Evolutionary conservation across 2,113 vertebrate species (phyloP).

Genomic region (Psammodynastes pulverulentus): DNA sequence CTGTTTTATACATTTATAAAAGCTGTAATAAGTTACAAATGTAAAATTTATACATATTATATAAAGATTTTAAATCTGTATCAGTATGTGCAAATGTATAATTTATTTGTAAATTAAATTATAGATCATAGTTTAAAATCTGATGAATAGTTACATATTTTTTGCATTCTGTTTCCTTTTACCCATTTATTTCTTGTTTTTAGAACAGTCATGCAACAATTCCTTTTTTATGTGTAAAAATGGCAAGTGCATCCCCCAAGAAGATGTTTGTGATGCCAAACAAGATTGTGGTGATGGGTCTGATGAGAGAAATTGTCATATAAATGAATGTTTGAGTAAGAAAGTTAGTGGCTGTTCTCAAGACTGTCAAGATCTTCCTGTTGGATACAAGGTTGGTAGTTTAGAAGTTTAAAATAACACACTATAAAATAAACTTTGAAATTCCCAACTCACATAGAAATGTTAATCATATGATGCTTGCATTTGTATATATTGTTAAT

Average conservation of each 20-base stretch:
- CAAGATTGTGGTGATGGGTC: conserved; percentile 92
- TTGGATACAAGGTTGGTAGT: conserved; percentile 89
- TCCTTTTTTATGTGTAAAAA: conserved; percentile 99
- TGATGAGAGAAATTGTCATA: conserved; percentile 90
- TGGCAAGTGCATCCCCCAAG: conserved; percentile 87
- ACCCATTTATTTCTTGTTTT: conserved; percentile 56
- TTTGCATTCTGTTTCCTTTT: conserved; percentile 52
- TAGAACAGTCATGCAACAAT: conserved; percentile 96
- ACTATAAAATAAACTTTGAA: background rate
- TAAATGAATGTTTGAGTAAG: conserved; percentile 95
- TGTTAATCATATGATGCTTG: background rate
- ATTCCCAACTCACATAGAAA: background rate
- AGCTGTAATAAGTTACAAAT: background rate
- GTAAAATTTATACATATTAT: background rate
- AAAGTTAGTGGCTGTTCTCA: conserved; percentile 93
- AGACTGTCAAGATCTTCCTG: conserved; percentile 91
- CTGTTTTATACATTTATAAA: background rate
- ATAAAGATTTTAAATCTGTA: background rate
- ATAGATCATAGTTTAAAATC: background rate
- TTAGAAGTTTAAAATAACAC: conserved; percentile 28
- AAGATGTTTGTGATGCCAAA: conserved; percentile 81
- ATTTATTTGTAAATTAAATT: background rate
- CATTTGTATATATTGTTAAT: background rate
- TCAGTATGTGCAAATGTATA: background rate
- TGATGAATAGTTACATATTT: conserved; percentile 14